Conservation (phyloP, 2,888 invertebrate genomes). For the Standfussiana lucernea region DNA sequence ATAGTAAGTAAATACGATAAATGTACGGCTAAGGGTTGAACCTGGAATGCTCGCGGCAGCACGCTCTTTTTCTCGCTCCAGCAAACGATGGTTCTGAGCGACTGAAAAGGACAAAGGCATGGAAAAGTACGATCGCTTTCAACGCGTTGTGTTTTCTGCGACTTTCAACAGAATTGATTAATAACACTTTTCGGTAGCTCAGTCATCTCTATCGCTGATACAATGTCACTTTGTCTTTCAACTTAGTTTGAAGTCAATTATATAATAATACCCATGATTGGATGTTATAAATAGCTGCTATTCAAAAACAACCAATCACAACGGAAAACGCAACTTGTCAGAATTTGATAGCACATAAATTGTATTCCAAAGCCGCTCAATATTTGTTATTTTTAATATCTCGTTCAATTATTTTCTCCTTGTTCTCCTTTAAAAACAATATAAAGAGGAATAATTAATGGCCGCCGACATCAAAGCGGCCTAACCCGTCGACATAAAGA, state of each 20-base stretch:
- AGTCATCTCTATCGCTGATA: too few species aligned
- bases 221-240: background rate
- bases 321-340: background rate
- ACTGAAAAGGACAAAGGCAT: too few species aligned
- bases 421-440: constrained; percentile 33
- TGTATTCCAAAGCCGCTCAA: background rate
- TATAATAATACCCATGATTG: background rate
- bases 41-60: too few species aligned
- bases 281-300: background rate
- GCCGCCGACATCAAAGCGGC: constrained; percentile 44
- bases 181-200: too few species aligned
- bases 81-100: too few species aligned
- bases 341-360: background rate
- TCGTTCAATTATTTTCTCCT: constrained; percentile 8
- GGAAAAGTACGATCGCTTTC: too few species aligned
- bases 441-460: constrained; percentile 49
- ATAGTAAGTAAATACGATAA: background rate
- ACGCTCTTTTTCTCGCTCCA: too few species aligned
- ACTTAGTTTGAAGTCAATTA: background rate
- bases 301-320: background rate
- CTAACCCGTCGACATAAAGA: constrained; percentile 37
- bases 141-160: background rate
- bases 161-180: background rate
- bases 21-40: too few species aligned
- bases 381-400: constrained; percentile 14